Evolutionary conservation across 2,888 invertebrate species (phyloP).

Genomic region (Pammene fasciana): DNA sequence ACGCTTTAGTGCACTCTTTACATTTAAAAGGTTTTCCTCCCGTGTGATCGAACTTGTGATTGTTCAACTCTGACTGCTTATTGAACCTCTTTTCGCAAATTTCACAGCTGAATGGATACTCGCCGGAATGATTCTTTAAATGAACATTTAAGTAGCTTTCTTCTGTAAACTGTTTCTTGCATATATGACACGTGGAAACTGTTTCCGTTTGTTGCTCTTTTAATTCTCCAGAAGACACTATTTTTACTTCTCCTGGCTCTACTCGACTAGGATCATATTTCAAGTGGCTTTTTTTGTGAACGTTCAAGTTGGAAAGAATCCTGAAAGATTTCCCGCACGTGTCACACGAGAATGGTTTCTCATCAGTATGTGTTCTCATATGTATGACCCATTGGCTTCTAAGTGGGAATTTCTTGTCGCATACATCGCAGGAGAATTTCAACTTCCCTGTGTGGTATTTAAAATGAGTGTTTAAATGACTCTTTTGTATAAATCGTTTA

Average conservation of each 20-base stretch:
- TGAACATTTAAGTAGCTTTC: neutral
- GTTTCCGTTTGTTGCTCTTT: neutral
- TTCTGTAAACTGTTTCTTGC: slow-evolving; percentile 1
- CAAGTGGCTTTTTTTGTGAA: slow-evolving; percentile 4
- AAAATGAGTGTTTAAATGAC: slow-evolving; percentile 6
- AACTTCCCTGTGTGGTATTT: neutral
- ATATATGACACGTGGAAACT: neutral
- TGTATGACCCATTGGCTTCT: neutral
- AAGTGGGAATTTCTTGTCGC: slow-evolving; percentile 5
- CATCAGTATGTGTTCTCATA: slow-evolving; percentile 1
- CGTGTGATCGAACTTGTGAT: slow-evolving; percentile 1
- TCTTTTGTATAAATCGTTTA: slow-evolving; percentile 9
- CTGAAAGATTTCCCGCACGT: slow-evolving; percentile 5
- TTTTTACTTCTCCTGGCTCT: slow-evolving; percentile 2
- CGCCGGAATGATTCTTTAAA: slow-evolving; percentile 1
- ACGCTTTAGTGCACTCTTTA: neutral
- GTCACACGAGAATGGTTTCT: slow-evolving; percentile 4
- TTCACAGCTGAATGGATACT: slow-evolving; percentile 2
- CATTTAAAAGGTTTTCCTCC: slow-evolving; percentile 1
- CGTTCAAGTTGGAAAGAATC: neutral
- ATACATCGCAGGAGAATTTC: slow-evolving; percentile 4
- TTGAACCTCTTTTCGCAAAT: neutral
- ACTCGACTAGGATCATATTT: slow-evolving; percentile 2
- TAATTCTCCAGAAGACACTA: neutral
- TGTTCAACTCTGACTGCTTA: neutral